phyloP scores from a whole-genome alignment of 1,140 invertebrate species.

The Drosophila pseudoobscura region DNA sequence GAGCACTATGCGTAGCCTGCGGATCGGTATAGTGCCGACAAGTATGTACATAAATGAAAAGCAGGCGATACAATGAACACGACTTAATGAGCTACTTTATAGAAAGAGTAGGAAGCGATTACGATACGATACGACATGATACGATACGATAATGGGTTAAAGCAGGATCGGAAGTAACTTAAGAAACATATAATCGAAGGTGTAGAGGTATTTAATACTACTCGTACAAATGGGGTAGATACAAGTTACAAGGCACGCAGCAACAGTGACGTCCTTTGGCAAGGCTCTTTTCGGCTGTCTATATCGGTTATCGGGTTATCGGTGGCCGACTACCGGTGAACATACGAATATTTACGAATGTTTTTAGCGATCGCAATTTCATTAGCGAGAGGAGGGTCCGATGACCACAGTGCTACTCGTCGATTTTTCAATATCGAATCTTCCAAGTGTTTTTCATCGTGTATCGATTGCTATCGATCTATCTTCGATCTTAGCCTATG shows the following conservation, averaged over 20 bases:
- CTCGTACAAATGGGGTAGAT: not conserved
- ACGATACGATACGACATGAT: slow-evolving; percentile 14
- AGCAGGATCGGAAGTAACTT: slow-evolving; percentile 7
- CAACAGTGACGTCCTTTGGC: slow-evolving; percentile 6
- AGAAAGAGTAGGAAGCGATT: slow-evolving; percentile 31
- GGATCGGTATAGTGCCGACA: not conserved
- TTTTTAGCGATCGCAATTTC: too few species aligned
- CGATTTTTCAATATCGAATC: too few species aligned
- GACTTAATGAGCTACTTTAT: slow-evolving; percentile 35
- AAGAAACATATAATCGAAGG: slow-evolving; percentile 20
- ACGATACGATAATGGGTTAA: slow-evolving; percentile 1
- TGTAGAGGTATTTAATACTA: slow-evolving; percentile 15
- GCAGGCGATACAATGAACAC: slow-evolving; percentile 46
- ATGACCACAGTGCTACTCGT: too few species aligned
- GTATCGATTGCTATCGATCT: too few species aligned
- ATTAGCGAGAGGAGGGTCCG: too few species aligned
- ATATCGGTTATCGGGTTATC: too few species aligned
- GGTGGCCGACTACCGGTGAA: too few species aligned
- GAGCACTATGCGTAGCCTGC: too few species aligned
- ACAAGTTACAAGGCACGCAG: slow-evolving; percentile 12
- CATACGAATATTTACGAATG: too few species aligned
- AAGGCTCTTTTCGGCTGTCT: not conserved
- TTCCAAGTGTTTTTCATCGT: too few species aligned
- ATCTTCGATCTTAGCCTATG: too few species aligned
- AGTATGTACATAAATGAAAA: slow-evolving; percentile 36